These are phyloP conservation scores for Mirza zaza DNA, from an alignment of 2,113 vertebrate species.

Conservation along the genomic window DNA sequence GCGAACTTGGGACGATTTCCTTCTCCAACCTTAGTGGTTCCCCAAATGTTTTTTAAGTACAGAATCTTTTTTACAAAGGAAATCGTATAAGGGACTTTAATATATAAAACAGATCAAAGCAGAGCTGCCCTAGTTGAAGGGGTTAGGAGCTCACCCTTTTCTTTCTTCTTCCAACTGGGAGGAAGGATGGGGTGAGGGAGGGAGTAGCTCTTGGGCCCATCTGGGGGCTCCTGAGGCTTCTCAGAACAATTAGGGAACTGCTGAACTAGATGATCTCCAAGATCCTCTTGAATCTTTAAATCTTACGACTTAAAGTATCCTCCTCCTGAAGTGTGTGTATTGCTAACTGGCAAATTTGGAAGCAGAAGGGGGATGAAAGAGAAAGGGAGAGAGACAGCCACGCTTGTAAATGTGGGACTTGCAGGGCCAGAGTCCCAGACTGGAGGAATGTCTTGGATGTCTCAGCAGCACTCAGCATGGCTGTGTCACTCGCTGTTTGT, in stretches of 20 bases:
- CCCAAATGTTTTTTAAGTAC: not conserved
- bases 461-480: not conserved
- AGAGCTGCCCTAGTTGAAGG: not conserved
- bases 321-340: not conserved
- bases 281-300: not conserved
- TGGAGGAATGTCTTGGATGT: not conserved
- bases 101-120: not conserved
- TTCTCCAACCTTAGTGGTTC: not conserved
- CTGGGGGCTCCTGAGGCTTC: not conserved
- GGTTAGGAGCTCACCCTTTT: not conserved
- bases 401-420: not conserved
- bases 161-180: not conserved
- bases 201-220: not conserved
- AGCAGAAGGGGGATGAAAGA: not conserved
- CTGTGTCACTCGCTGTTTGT: conserved; percentile 61
- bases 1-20: not conserved
- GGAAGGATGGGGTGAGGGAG: not conserved
- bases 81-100: not conserved
- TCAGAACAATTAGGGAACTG: not conserved
- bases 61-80: not conserved
- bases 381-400: not conserved
- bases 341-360: not conserved
- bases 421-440: not conserved
- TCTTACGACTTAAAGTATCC: not conserved
- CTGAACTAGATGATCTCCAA: not conserved